Base-by-base conservation (phyloP, 2,888 invertebrate genomes). In the Julus scandinavius region DNA sequence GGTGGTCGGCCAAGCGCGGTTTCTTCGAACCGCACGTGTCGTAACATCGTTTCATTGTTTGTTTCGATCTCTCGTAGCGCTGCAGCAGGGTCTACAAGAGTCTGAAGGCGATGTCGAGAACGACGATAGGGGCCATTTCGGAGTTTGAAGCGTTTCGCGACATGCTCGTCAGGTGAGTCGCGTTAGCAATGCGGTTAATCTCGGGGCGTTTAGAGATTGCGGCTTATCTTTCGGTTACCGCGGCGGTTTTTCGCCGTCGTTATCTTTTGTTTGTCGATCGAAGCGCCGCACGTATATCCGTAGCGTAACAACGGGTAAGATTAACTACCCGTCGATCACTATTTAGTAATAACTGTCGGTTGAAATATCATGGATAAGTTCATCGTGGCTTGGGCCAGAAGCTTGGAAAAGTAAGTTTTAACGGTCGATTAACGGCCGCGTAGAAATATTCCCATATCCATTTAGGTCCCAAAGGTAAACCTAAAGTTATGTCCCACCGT, bases 121-220 rank as follows among this genome's bases (percentile, higher is more conserved):
- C 84, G 38, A 20, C 38, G 29, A 83, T 40, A 41, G 13, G 13
- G 4, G 83, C 83, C 20, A 40, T 83, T 40, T 83, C 95, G 80
- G 97, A 97, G 92, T 94, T 97, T 88, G 94, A 95, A 91, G 96
- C 96, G 49, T 97, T 97, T 92, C 95, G 96, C 91, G 94, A 95
- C 91, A 96, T 97, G 96, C 95, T 97, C 97, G 54, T 94, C 97
- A 94, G 95, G 96, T 93, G 94, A 94, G 89, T 90, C 88, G 13
- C 9, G 15, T 15, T 58, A 29, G 29, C 0, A 29, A 29, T 29
- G 1, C 29, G 29, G 58, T 15, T 15, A 58, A 58, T 58, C 58
- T 58, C 58, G 15, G 58, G 4, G 17, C 1, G 58, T 58, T 58
- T 58, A 2, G 17, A 15, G 58, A 15, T 58, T 58, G 17, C 15